phyloP scores from a whole-genome alignment of 1,140 invertebrate genomes.

The Drosophila ohnishii region DNA sequence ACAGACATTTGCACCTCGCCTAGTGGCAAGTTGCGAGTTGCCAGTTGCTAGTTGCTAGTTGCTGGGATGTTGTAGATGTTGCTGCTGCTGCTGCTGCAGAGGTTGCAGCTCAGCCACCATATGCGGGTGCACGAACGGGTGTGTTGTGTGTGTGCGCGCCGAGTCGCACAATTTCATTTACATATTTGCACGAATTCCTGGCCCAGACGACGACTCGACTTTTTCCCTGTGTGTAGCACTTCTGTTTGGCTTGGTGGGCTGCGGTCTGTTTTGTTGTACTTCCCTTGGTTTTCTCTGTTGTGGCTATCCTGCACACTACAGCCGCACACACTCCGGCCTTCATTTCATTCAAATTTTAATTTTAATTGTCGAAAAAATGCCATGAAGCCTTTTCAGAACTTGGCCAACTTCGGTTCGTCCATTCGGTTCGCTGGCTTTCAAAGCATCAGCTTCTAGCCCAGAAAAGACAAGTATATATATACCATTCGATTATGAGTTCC shows the following conservation, averaged over 20 bases:
- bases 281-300: constrained; percentile 60
- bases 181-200: constrained; percentile 74
- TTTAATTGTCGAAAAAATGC: constrained; percentile 80
- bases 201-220: constrained; percentile 72
- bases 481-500: constrained; percentile 18
- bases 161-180: constrained; percentile 79
- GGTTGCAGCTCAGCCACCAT: constrained; percentile 51
- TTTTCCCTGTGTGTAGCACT: constrained; percentile 76
- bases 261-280: constrained; percentile 68
- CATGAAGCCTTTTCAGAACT: constrained; percentile 64
- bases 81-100: constrained; percentile 40
- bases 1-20: constrained; percentile 64
- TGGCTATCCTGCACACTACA: constrained; percentile 59
- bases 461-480: constrained; percentile 10
- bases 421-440: constrained; percentile 53
- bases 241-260: constrained; percentile 77
- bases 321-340: constrained; percentile 21
- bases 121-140: constrained; percentile 25
- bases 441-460: constrained; percentile 26
- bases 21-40: constrained; percentile 53
- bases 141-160: constrained; percentile 35
- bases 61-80: constrained; percentile 55
- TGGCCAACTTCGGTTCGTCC: constrained; percentile 43
- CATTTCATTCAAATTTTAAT: constrained; percentile 78
- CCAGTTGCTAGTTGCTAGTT: constrained; percentile 60